These are phyloP conservation scores for Varecia variegata DNA, from an alignment of 2,797 vertebrate species.

Conservation along the genomic window DNA sequence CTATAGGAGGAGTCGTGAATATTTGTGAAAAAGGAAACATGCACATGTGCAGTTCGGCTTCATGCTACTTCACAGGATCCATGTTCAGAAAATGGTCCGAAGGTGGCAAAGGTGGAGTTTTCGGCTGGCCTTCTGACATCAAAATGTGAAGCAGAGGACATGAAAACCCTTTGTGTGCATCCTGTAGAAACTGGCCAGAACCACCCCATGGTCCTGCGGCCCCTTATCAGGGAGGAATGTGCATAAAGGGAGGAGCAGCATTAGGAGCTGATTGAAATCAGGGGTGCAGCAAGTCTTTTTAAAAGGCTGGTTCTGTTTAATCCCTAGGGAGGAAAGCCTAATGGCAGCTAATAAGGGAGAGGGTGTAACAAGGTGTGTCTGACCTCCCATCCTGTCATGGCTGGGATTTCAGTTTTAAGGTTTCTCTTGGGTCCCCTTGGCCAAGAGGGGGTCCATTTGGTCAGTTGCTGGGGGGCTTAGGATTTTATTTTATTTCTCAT, in stretches of 20 bases:
- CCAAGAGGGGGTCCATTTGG: neutral
- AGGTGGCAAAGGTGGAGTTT: neutral
- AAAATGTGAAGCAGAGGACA: neutral
- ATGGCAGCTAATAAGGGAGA: neutral
- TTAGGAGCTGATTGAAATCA: neutral
- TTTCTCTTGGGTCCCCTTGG: neutral
- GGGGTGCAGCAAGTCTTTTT: neutral
- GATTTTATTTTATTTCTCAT: neutral
- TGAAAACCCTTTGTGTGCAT: too few species aligned
- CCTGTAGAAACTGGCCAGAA: neutral
- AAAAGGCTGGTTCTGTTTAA: too few species aligned
- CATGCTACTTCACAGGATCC: neutral
- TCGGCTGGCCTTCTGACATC: neutral
- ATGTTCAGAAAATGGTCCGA: neutral
- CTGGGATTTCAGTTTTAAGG: neutral
- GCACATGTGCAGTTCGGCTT: neutral
- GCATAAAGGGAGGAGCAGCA: neutral
- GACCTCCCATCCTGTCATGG: neutral
- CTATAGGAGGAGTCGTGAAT: neutral
- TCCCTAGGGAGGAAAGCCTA: neutral
- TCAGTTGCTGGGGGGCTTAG: neutral
- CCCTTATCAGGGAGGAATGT: neutral
- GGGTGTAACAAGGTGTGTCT: neutral
- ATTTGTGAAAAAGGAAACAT: neutral
- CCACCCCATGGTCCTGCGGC: neutral